Conservation (phyloP, 2,888 invertebrate genomes). For the Crocallis elinguaria region DNA sequence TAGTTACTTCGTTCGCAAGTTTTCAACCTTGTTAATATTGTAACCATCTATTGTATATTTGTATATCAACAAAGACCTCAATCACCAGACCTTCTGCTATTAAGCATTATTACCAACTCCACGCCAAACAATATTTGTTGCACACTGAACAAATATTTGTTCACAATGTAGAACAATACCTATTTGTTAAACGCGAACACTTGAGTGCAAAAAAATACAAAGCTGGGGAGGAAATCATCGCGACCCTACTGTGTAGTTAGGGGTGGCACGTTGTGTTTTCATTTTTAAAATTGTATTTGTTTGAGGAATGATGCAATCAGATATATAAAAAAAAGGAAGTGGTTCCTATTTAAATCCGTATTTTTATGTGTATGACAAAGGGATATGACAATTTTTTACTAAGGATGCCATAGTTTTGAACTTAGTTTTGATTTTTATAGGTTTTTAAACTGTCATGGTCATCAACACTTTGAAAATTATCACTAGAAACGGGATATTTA, state of each 20-base stretch:
- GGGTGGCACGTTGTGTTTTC: constrained; percentile 3
- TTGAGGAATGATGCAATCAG: not conserved
- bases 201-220: constrained; percentile 63
- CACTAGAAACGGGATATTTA: no score
- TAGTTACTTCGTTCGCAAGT: no score
- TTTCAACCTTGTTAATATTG: not conserved
- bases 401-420: no score
- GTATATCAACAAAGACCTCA: constrained; percentile 54
- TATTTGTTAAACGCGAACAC: constrained; percentile 68
- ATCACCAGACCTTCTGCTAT: constrained; percentile 59
- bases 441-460: no score
- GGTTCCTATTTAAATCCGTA: no score
- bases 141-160: constrained; percentile 57
- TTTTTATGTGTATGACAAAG: no score
- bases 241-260: constrained; percentile 56
- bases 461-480: no score
- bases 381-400: no score
- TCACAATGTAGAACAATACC: constrained; percentile 30
- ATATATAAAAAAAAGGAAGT: not conserved
- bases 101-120: constrained; percentile 55
- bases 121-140: constrained; percentile 69
- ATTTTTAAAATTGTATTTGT: not conserved
- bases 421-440: no score
- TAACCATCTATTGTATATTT: constrained; percentile 1
- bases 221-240: constrained; percentile 65